phyloP scores from a whole-genome alignment of 2,113 vertebrate species.

The Solea senegalensis region DNA sequence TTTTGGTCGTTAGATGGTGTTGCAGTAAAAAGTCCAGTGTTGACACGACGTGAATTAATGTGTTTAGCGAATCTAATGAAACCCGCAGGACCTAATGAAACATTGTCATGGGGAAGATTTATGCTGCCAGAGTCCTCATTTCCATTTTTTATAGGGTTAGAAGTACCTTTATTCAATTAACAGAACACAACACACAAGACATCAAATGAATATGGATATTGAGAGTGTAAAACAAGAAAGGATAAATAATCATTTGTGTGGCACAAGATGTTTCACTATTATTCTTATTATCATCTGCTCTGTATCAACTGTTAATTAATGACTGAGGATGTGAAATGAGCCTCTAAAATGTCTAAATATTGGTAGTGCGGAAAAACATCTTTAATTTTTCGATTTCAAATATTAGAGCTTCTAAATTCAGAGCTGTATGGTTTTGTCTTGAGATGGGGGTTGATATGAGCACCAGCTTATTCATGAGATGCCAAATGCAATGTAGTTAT shows the following conservation, averaged over 20 bases:
- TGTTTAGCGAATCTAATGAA: conserved; percentile 81
- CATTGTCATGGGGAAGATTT: conserved; percentile 76
- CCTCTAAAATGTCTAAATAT: conserved; percentile 37
- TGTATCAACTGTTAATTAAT: conserved; percentile 11
- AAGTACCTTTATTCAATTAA: conserved; percentile 60
- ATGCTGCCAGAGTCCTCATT: conserved; percentile 69
- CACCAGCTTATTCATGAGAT: conserved; percentile 76
- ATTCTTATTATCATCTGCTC: conserved; percentile 1
- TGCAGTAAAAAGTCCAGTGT: conserved; percentile 70
- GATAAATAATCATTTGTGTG: conserved; percentile 32
- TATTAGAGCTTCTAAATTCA: conserved; percentile 43
- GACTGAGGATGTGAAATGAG: conserved; percentile 21
- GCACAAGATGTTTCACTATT: conserved; percentile 16
- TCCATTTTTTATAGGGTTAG: conserved; percentile 68
- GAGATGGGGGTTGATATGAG: conserved; percentile 63
- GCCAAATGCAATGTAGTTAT: conserved; percentile 76
- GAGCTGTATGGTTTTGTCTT: conserved; percentile 66
- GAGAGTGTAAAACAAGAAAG: conserved; percentile 10
- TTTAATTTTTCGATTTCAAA: conserved; percentile 51
- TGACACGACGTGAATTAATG: conserved; percentile 79
- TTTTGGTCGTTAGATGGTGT: conserved; percentile 72
- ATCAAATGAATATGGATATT: conserved; percentile 39
- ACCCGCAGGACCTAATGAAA: conserved; percentile 79
- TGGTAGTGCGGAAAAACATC: conserved; percentile 5
- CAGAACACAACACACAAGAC: conserved; percentile 26